A percentile compares a stretch with the other conserved stretches of the same genome.
These are phyloP conservation scores for Pseudomyrmex concolor DNA, from an alignment of 1,140 invertebrate species.

Conservation along the genomic window DNA sequence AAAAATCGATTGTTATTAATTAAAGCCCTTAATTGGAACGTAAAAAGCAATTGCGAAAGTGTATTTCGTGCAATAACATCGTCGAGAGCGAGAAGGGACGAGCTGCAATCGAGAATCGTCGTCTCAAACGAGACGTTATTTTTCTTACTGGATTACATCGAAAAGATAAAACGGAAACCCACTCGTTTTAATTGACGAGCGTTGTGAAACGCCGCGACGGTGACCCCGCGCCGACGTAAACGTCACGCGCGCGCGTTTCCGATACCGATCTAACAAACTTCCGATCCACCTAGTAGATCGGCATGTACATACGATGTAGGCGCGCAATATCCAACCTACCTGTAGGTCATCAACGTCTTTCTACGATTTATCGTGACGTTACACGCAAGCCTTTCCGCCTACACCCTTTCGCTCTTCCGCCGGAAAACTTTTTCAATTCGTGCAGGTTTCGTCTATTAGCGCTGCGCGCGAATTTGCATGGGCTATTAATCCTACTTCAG, in stretches of 20 bases:
- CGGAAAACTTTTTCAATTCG: conserved; percentile 70
- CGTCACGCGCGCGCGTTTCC: background rate
- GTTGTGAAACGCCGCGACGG: background rate
- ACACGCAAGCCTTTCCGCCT: conserved; percentile 63
- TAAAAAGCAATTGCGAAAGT: conserved; percentile 17
- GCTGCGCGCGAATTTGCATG: conserved; percentile 64
- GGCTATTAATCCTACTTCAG: conserved; percentile 71
- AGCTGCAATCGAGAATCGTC: background rate
- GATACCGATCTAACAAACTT: conserved; percentile 46
- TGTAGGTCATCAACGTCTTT: conserved; percentile 72
- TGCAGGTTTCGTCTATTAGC: conserved; percentile 70
- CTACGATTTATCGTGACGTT: conserved; percentile 70
- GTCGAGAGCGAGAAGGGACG: too few relatives aligned
- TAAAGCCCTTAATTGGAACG: background rate
- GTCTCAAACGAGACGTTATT: background rate
- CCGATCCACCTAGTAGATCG: conserved; percentile 30
- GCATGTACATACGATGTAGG: background rate
- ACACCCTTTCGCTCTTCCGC: conserved; percentile 57
- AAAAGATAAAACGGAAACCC: background rate
- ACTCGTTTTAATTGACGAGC: conserved; percentile 4
- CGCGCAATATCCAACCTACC: conserved; percentile 63
- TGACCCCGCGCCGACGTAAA: background rate
- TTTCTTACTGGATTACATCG: background rate
- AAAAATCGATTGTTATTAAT: conserved; percentile 30
- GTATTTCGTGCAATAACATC: background rate